Evolutionary conservation across 2,888 invertebrate species (phyloP).

Genomic region (Abrostola tripartita): DNA sequence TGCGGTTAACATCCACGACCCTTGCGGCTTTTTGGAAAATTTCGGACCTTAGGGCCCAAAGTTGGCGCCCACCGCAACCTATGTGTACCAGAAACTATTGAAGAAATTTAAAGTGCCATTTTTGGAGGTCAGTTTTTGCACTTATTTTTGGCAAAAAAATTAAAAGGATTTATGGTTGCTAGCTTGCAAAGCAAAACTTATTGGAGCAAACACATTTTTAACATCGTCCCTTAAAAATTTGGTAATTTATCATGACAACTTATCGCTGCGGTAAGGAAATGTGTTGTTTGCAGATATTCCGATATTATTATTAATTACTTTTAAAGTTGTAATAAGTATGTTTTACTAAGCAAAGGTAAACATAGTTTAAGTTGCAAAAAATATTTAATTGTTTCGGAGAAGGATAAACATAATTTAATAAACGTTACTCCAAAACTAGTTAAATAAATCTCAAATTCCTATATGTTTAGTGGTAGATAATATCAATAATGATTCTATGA

Average conservation of each 20-base stretch:
- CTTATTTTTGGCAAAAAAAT: conserved; percentile 5
- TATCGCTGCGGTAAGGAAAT: background rate
- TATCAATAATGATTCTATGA: no score
- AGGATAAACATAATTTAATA: no score
- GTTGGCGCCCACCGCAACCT: conserved; percentile 18
- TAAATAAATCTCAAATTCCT: no score
- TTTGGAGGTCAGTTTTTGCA: background rate
- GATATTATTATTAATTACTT: background rate
- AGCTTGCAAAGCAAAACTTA: background rate
- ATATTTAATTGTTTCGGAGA: no score
- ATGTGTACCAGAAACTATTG: conserved; percentile 22
- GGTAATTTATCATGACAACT: conserved; percentile 26
- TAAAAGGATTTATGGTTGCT: conserved; percentile 1
- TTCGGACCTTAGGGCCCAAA: conserved; percentile 13
- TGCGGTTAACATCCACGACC: conserved; percentile 41
- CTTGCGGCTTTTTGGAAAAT: conserved; percentile 39
- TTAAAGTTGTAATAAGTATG: background rate
- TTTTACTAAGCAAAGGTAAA: no score
- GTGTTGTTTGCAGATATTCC: background rate
- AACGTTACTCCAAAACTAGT: no score
- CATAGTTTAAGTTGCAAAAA: background rate
- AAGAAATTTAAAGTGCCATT: conserved; percentile 7
- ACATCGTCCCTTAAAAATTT: conserved; percentile 12
- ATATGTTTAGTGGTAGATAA: no score
- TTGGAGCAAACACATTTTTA: conserved; percentile 9